Percentiles rank a stretch among this genome's conserved stretches.
These are phyloP conservation scores for Scaptomyza reducta DNA, from an alignment of 2,888 invertebrate species.

Conservation along the genomic window DNA sequence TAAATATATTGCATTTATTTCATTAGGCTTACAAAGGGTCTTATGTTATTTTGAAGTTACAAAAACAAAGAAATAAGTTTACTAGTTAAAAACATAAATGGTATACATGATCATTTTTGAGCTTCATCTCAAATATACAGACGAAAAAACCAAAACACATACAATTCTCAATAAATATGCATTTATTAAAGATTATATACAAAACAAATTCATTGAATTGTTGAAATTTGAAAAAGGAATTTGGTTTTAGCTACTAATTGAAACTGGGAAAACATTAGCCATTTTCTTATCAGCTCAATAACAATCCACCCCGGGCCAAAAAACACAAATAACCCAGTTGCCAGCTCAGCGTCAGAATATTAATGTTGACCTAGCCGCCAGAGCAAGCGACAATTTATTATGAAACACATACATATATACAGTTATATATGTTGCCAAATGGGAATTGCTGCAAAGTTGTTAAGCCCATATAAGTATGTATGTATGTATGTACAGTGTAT, in stretches of 20 bases:
- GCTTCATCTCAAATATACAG: too few relatives aligned
- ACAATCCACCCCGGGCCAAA: constrained; percentile 16
- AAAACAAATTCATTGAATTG: neutral
- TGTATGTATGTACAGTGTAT: constrained; percentile 18
- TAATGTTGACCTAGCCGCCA: constrained; percentile 51
- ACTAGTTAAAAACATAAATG: too few relatives aligned
- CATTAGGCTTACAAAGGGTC: too few relatives aligned
- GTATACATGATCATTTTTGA: too few relatives aligned
- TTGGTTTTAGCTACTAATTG: constrained; percentile 29
- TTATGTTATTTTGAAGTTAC: too few relatives aligned
- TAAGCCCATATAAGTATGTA: neutral
- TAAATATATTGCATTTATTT: too few relatives aligned
- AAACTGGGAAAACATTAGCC: constrained; percentile 34
- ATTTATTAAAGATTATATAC: neutral
- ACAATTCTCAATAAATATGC: neutral
- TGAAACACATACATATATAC: constrained; percentile 13
- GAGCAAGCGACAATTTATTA: constrained; percentile 50
- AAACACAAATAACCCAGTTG: constrained; percentile 10
- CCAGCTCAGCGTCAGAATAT: constrained; percentile 16
- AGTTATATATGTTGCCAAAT: constrained; percentile 9
- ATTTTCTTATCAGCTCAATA: constrained; percentile 42
- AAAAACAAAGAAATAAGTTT: too few relatives aligned
- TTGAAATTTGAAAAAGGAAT: constrained; percentile 23
- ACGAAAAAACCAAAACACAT: too few relatives aligned
- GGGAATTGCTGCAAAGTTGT: neutral